These are phyloP conservation scores for Sebastes diaconus DNA, from an alignment of 2,797 vertebrate species.

Conservation along the genomic window DNA sequence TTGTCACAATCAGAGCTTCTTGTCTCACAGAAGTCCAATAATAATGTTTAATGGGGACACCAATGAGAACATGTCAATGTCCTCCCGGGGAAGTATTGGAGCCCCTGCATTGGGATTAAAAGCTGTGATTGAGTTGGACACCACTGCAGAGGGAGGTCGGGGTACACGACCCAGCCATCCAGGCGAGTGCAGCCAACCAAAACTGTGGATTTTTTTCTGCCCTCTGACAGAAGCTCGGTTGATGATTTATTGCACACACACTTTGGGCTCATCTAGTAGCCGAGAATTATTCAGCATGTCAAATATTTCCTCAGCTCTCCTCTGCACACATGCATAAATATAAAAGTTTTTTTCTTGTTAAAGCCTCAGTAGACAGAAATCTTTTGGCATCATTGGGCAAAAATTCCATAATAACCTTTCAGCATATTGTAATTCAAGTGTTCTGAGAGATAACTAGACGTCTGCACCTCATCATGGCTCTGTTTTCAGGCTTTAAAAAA, in stretches of 20 bases:
- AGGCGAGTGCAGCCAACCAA: slow-evolving; percentile 11
- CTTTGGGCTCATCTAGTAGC: background rate
- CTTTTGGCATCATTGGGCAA: too few species aligned
- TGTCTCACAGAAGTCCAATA: slow-evolving; percentile 30
- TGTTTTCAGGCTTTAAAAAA: too few species aligned
- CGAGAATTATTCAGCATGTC: background rate
- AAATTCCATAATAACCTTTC: too few species aligned
- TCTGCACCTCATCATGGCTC: too few species aligned
- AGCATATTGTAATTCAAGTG: too few species aligned
- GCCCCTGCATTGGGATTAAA: slow-evolving; percentile 48
- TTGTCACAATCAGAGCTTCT: slow-evolving; percentile 22
- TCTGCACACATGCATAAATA: background rate
- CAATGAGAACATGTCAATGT: slow-evolving; percentile 9
- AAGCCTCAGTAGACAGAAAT: too few species aligned
- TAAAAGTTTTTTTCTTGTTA: too few species aligned
- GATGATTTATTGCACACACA: slow-evolving; percentile 26
- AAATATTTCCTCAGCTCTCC: slow-evolving; percentile 2
- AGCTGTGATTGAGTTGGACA: slow-evolving; percentile 44
- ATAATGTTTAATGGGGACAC: slow-evolving; percentile 37
- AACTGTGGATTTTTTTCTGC: slow-evolving; percentile 10
- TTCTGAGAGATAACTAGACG: too few species aligned
- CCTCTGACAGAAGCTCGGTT: slow-evolving; percentile 22
- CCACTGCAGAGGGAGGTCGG: slow-evolving; percentile 10
- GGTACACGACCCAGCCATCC: background rate
- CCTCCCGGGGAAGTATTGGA: slow-evolving; percentile 23